Conservation (phyloP, 2,113 vertebrate species). For the Poecilia latipinna region DNA sequence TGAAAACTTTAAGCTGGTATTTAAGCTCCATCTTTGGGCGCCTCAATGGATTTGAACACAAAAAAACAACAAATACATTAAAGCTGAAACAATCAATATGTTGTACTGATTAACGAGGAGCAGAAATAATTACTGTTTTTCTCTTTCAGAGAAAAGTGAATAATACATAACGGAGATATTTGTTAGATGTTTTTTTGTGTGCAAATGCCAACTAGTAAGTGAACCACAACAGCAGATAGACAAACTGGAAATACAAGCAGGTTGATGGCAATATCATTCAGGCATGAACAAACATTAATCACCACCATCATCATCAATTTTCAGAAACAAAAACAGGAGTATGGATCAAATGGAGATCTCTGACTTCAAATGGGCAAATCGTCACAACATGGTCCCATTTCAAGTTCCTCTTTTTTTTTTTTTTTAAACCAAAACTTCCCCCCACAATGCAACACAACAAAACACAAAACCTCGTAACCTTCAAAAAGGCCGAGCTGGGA, state of each 20-base stretch:
- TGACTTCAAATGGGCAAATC: neutral
- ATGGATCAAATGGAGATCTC: no score
- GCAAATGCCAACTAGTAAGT: neutral
- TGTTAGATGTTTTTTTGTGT: neutral
- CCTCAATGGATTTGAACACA: no score
- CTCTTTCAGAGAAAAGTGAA: neutral
- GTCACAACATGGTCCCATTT: neutral
- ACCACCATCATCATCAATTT: no score
- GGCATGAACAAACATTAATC: neutral
- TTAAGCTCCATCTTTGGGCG: no score
- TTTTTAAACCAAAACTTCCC: neutral
- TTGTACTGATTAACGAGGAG: no score
- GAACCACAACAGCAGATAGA: neutral
- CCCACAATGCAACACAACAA: neutral
- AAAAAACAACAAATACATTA: no score
- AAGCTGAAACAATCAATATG: no score
- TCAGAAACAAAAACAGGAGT: no score
- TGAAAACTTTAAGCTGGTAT: no score
- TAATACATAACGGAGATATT: neutral
- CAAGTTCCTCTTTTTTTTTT: slow-evolving; percentile 1
- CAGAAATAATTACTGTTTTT: neutral
- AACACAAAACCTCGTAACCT: neutral
- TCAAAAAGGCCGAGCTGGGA: no score
- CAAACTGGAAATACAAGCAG: neutral
- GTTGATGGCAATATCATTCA: neutral